Evolutionary conservation across 2,888 invertebrate species (phyloP).

Genomic region (Globia sparganii): DNA sequence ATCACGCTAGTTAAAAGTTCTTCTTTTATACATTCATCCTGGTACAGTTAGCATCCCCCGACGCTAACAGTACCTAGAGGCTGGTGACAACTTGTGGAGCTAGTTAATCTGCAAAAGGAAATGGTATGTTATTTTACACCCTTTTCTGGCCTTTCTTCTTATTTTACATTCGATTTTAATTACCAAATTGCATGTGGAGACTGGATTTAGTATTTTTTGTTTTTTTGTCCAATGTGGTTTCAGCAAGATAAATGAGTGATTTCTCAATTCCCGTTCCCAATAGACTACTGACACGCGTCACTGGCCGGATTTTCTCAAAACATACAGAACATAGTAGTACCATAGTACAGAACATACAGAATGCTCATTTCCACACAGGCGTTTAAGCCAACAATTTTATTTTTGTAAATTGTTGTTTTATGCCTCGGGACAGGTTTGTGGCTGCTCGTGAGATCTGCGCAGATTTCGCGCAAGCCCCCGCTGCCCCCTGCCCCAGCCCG

Average conservation of each 20-base stretch:
- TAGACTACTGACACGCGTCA: not conserved
- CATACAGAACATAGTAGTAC: slow-evolving; percentile 1
- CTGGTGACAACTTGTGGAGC: not conserved
- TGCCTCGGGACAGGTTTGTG: slow-evolving; percentile 38
- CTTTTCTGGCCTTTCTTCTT: not conserved
- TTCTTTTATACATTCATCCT: too few relatives aligned
- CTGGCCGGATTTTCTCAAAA: not conserved
- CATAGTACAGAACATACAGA: not conserved
- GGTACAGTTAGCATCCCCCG: too few relatives aligned
- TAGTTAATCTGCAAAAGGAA: not conserved
- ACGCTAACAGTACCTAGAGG: not conserved
- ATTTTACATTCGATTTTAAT: too few relatives aligned
- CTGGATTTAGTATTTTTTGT: not conserved
- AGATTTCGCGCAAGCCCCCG: slow-evolving; percentile 26
- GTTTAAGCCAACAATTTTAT: slow-evolving; percentile 18
- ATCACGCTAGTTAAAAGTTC: too few relatives aligned
- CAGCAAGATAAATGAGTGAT: not conserved
- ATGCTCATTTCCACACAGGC: slow-evolving; percentile 1
- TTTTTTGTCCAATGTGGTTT: not conserved
- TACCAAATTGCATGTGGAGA: not conserved
- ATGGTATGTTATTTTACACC: not conserved
- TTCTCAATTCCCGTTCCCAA: not conserved
- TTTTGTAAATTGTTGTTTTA: slow-evolving; percentile 43
- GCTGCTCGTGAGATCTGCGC: slow-evolving; percentile 37
- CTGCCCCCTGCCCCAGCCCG: not conserved